Evolutionary conservation across 2,888 invertebrate species (phyloP), one percentile per base, ranked within the genome.

Genomic region (Amblyteles armatorius): DNA sequence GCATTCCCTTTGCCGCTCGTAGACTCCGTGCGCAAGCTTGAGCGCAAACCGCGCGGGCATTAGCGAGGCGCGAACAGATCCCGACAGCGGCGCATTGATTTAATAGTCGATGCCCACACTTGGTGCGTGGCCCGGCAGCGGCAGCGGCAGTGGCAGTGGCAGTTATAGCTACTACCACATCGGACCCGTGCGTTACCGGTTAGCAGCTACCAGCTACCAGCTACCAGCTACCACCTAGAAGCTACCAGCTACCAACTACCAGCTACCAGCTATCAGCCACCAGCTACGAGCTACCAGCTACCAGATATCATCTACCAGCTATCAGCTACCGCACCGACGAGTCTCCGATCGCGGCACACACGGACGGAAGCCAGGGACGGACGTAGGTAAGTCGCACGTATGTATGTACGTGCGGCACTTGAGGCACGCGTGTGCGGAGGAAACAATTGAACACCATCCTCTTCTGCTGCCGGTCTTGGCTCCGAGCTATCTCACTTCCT

Each of bases 391-490:
- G 13, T 33, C 50, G 40, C 48, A 69, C 65, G 76, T 76, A 69
- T 71, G 73, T 82, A 67, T 29, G 71, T 69, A 90, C 90, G 88
- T 91, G 89, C 89, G 89, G 88, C 89, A 90, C 88, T 91, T 90
- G 91, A 88, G 90, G 91, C 92, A 92, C 91, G 92, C 93, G 93
- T 93, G 92, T 92, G 92, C 92, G 92, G 91, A 93, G 93, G 93
- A 93, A 93, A 93, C 93, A 93, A 93, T 93, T 93, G 93, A 91
- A 91, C 90, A 87, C 87, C 89, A 87, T 91, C 90, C 90, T 88
- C 89, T 88, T 87, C 87, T 82, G 74, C 79, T 83, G 85, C 85
- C 84, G 82, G 71, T 87, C 87, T 81, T 72, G 76, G 73, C 77
- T 86, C 83, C 71, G 68, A 68, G 79, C 79, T 72, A 74, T 88